Evolutionary conservation across 2,113 vertebrate genomes (phyloP), one percentile per base, ranked within the genome.

Genomic region (Noturus placidus): DNA sequence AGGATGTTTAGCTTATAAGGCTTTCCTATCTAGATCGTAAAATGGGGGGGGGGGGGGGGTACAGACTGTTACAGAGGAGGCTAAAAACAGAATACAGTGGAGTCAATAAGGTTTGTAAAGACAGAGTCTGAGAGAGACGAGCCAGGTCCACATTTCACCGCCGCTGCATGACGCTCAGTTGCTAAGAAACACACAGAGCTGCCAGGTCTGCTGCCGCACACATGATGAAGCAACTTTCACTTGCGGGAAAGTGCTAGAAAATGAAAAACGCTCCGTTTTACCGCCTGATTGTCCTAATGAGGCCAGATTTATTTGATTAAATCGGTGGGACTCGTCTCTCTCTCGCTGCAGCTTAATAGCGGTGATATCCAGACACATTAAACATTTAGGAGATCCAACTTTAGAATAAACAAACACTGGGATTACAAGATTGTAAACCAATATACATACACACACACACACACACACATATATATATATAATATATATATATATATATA

Each of bases 121-220:
- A 87, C 8, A 42, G 77, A 85, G 82, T 33, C 38, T 46, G 38
- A 38, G 76, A 69, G 65, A 69, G 56, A 82, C 78, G 52, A 82
- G 67, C 52, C 79, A 63, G 61, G 82, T 88, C 59, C 77, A 77
- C 63, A 69, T 87, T 85, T 77, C 78, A 87, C 42, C 42, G 35
- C 33, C 35, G 88, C 82, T 42, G 82, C 86, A 65, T 85, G 56
- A 85, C 38, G 30, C 82, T 57, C 77, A 0, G 86, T 90, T 90
- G 89, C 89, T 88, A 88, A 82, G 89, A 78, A 50, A 88, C 82
- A 59, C 85, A 87, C 38, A 65, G 63, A 76, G 33, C 46, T 50
- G 46, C 52, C 86, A 78, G 35, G 69, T 77, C 65, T 76, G 74
- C 67, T 20, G 89, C 19, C 67, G 82, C 83, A 35, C 56, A 33